phyloP scores from a whole-genome alignment of 2,888 invertebrate species.

The Sphinx pinastri region DNA sequence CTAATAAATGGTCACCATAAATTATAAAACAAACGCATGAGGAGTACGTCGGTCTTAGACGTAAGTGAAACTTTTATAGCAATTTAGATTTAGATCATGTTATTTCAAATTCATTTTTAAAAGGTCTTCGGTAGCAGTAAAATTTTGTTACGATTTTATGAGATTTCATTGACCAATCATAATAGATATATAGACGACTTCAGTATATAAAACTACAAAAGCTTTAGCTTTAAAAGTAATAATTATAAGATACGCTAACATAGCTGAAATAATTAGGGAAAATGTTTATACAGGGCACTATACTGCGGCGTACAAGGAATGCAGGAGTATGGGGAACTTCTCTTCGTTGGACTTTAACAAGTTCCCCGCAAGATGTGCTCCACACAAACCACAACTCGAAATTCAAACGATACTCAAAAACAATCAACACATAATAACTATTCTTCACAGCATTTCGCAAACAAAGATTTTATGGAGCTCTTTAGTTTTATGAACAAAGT shows the following conservation, averaged over 20 bases:
- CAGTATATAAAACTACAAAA: not conserved
- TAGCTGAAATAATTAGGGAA: slow-evolving; percentile 7
- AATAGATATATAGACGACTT: too few species aligned
- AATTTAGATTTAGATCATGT: too few species aligned
- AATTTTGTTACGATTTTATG: too few species aligned
- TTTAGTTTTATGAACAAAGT: slow-evolving; percentile 4
- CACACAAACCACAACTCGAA: not conserved
- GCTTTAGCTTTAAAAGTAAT: not conserved
- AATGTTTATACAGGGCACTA: not conserved
- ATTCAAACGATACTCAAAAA: slow-evolving; percentile 1
- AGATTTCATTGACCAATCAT: too few species aligned
- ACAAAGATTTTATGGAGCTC: slow-evolving; percentile 9
- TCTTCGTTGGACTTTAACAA: not conserved
- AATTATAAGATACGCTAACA: not conserved
- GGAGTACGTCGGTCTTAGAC: too few species aligned
- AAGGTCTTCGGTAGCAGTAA: too few species aligned
- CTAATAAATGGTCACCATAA: too few species aligned
- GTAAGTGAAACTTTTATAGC: too few species aligned
- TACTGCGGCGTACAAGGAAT: not conserved
- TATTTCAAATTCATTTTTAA: too few species aligned
- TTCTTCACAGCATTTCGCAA: not conserved
- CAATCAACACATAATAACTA: not conserved
- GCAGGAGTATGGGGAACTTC: not conserved
- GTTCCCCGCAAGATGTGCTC: not conserved
- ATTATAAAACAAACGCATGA: too few species aligned